Base-by-base conservation (phyloP, 2,797 vertebrate species). In the Amazona ochrocephala region DNA sequence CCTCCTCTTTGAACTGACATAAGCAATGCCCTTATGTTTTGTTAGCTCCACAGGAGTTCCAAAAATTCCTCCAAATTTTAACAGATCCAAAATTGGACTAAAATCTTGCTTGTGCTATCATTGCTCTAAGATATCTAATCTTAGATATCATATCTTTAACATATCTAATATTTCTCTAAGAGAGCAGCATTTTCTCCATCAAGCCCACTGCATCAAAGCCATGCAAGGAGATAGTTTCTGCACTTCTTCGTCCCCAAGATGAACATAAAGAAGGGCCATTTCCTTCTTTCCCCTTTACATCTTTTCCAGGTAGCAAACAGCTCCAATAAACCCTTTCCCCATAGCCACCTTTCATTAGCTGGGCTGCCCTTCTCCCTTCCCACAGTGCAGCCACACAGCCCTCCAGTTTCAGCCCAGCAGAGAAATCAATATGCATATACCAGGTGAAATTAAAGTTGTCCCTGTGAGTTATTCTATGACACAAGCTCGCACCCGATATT, bases 381-480 rank as follows among this genome's bases (percentile, higher is more conserved):
- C 3, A 0, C 2, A 0, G 32, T 6, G 0, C 89, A 91, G 41
- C 73, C 12, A 9, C 66, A n/a, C 66, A 3, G 1, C 37, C 44
- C 81, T 87, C 50, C 3, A 2, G 48, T 73, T 90, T 74, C 89
- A 93, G 83, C 66, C 64, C 82, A 70, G 66, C 60, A 84, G 79
- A 84, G 32, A 84, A 88, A 87, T n/a, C 89, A 89, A 71, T 81
- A 88, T 42, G 51, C 41, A 62, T 78, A 64, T 4, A 8, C 85
- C 72, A 92, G 83, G 20, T 61, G 77, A 93, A 94, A 97, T 95
- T 87, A 89, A 89, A 96, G 74, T 84, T 93, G 83, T 88, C 66
- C 56, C 84, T 67, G 1, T 87, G 80, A 94, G 32, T 96, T 93
- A 95, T 71, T 91, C 74, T 23, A 7, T 42, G 73, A 90, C 77